Percentiles rank a stretch among this genome's conserved stretches.
phyloP scores from a whole-genome alignment of 2,113 vertebrate species.

The Trichomycterus rosablanca region DNA sequence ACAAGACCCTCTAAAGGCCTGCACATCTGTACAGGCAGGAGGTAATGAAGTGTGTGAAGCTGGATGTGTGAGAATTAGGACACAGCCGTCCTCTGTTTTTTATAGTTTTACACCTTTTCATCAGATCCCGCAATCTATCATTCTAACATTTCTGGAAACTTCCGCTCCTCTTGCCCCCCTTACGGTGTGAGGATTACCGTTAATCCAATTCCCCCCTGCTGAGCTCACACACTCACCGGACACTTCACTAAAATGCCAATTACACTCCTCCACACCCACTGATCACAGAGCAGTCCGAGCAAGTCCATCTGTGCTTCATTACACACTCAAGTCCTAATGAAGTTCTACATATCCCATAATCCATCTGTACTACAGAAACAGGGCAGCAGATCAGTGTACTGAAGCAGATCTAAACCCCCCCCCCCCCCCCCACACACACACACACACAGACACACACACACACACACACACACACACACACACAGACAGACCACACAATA shows the following conservation, averaged over 20 bases:
- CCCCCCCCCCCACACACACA: slow-evolving; percentile 10
- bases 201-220: slow-evolving; percentile 89
- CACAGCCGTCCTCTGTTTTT: too few relatives aligned
- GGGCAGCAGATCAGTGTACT: slow-evolving; percentile 71
- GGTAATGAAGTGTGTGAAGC: too few relatives aligned
- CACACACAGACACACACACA: too few relatives aligned
- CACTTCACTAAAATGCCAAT: slow-evolving; percentile 78
- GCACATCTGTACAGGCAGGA: too few relatives aligned
- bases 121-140: slow-evolving; percentile 48
- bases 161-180: slow-evolving; percentile 67
- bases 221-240: slow-evolving; percentile 71
- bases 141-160: slow-evolving; percentile 76
- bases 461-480: slow-evolving; percentile 66
- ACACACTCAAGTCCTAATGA: slow-evolving; percentile 65
- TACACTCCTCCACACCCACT: slow-evolving; percentile 45
- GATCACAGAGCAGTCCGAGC: slow-evolving; percentile 44
- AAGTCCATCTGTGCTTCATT: slow-evolving; percentile 60
- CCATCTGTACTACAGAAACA: slow-evolving; percentile 47
- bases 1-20: too few relatives aligned
- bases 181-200: slow-evolving; percentile 84
- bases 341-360: slow-evolving; percentile 62
- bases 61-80: too few relatives aligned
- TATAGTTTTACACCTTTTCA: too few relatives aligned
- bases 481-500: slow-evolving; percentile 73
- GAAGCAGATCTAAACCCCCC: slow-evolving; percentile 69